Percentiles rank a stretch among this genome's conserved stretches.
phyloP scores from a whole-genome alignment of 2,797 vertebrate species.

The Siniperca scherzeri region DNA sequence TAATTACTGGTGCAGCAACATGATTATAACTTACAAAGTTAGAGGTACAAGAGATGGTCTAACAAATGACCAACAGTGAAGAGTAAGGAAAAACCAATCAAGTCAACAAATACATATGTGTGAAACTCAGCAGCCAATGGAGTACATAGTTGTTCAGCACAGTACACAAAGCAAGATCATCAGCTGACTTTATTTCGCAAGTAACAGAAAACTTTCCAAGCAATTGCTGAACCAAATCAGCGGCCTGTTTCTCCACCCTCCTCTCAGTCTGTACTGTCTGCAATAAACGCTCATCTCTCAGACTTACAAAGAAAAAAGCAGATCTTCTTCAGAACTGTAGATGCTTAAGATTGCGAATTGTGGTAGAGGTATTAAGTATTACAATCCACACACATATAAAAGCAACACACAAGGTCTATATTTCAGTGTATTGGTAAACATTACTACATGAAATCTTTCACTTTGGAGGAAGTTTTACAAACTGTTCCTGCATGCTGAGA shows the following conservation, averaged over 20 bases:
- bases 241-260: neutral
- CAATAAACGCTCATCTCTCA: neutral
- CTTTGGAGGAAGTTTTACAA: neutral
- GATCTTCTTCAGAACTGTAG: neutral
- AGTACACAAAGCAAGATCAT: neutral
- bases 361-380: neutral
- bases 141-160: neutral
- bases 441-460: neutral
- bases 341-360: neutral
- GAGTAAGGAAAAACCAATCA: neutral
- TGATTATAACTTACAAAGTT: neutral
- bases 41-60: neutral
- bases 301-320: neutral
- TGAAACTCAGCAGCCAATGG: slow-evolving; percentile 6
- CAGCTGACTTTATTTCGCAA: neutral
- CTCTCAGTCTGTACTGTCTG: neutral
- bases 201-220: neutral
- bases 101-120: neutral
- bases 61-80: neutral
- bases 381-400: neutral
- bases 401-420: neutral
- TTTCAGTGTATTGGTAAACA: neutral
- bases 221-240: neutral
- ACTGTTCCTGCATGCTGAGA: neutral
- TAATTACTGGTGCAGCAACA: neutral